Evolutionary conservation across 2,888 invertebrate genomes (phyloP).

Genomic region (Tanypteryx hageni): DNA sequence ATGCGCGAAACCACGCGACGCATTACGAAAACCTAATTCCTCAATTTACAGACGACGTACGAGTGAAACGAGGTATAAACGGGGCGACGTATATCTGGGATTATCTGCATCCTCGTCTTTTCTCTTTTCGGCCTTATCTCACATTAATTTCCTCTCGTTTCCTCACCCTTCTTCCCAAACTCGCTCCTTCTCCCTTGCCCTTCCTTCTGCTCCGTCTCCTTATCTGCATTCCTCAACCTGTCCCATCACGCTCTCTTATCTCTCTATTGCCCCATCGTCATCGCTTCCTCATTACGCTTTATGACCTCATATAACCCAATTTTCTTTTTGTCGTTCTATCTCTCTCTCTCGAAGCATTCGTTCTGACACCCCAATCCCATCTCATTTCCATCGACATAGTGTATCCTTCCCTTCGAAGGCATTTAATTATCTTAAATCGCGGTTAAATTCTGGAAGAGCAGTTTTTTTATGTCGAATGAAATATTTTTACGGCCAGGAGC

Average conservation of each 20-base stretch:
- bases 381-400: background rate
- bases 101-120: background rate
- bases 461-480: no score
- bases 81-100: background rate
- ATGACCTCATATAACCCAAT: no score
- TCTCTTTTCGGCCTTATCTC: background rate
- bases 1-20: no score
- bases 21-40: background rate
- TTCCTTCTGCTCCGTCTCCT: background rate
- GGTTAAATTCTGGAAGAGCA: background rate
- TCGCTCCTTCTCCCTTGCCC: background rate
- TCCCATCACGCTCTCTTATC: background rate
- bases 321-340: no score
- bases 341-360: background rate
- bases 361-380: background rate
- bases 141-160: background rate
- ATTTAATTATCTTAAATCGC: conserved; percentile 23
- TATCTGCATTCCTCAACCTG: background rate
- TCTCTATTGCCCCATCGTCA: background rate
- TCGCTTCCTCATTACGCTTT: no score
- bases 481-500: no score
- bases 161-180: background rate
- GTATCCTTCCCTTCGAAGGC: background rate
- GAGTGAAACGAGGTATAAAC: no score
- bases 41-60: no score